Percentiles rank a stretch among this genome's conserved stretches.
These are phyloP conservation scores for Dryobota labecula DNA, from an alignment of 2,888 invertebrate species.

Conservation along the genomic window DNA sequence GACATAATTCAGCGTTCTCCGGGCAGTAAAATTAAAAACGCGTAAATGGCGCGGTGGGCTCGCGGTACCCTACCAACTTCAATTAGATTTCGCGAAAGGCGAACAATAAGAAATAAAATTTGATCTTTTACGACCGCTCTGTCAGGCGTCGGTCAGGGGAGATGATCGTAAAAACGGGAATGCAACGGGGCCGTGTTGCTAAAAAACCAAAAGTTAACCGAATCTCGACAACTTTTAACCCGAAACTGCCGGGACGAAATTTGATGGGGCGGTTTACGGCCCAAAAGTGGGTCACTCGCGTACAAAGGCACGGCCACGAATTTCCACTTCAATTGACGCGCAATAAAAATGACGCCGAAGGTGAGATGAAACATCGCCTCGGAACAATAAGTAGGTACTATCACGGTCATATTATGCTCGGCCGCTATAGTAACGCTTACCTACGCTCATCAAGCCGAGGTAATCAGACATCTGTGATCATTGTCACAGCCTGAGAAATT, in stretches of 20 bases:
- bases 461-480: no score
- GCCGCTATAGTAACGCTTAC: no score
- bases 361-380: constrained; percentile 61
- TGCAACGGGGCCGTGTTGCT: constrained; percentile 84
- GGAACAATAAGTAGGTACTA: constrained; percentile 41
- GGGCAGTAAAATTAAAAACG: constrained; percentile 87
- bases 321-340: constrained; percentile 66
- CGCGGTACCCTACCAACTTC: constrained; percentile 81
- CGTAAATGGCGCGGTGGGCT: constrained; percentile 83
- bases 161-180: constrained; percentile 86
- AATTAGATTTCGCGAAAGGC: constrained; percentile 89
- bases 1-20: constrained; percentile 83
- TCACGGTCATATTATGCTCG: no score
- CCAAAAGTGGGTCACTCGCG: constrained; percentile 84
- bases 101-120: constrained; percentile 90
- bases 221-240: constrained; percentile 74
- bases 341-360: constrained; percentile 66
- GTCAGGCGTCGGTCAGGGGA: constrained; percentile 86
- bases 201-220: constrained; percentile 82
- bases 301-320: constrained; percentile 68
- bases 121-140: constrained; percentile 87
- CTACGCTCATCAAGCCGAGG: no score
- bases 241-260: constrained; percentile 80
- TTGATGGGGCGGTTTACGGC: constrained; percentile 85
- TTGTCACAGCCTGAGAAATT: no score